Evolutionary conservation across 64 coral and sea anemone species (phyloP).

Genomic region (Catalaphyllia jardinei): DNA sequence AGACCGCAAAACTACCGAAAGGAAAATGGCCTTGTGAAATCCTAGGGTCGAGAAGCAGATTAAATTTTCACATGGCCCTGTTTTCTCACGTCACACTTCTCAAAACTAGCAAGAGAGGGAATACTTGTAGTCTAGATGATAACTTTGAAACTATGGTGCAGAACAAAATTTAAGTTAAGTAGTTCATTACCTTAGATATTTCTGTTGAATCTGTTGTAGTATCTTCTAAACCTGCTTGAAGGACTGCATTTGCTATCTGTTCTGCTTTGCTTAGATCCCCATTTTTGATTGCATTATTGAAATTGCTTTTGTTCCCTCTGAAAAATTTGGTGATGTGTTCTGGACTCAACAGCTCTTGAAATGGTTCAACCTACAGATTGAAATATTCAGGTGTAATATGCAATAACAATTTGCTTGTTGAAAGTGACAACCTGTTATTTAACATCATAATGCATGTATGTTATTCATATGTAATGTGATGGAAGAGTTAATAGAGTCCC

Average conservation of each 20-base stretch:
- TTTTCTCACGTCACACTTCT: too few species aligned
- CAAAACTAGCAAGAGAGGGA: too few species aligned
- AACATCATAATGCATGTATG: too few species aligned
- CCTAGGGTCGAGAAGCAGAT: too few species aligned
- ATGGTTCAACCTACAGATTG: background rate
- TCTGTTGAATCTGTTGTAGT: background rate
- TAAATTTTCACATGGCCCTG: too few species aligned
- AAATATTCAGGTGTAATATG: background rate
- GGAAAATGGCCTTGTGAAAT: too few species aligned
- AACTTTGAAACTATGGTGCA: too few species aligned
- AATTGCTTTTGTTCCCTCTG: background rate
- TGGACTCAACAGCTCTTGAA: background rate
- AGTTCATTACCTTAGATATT: background rate
- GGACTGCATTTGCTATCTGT: conserved; percentile 12
- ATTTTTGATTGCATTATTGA: background rate
- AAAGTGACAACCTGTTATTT: background rate
- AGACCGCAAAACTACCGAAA: too few species aligned
- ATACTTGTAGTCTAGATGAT: too few species aligned
- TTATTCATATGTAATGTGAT: too few species aligned
- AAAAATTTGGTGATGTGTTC: background rate
- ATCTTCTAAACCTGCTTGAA: background rate
- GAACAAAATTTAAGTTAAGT: too few species aligned
- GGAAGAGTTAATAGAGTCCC: too few species aligned
- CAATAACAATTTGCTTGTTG: background rate
- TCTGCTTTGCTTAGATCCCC: background rate